Conservation (phyloP, 2,113 vertebrate genomes). For the Cettia cetti region DNA sequence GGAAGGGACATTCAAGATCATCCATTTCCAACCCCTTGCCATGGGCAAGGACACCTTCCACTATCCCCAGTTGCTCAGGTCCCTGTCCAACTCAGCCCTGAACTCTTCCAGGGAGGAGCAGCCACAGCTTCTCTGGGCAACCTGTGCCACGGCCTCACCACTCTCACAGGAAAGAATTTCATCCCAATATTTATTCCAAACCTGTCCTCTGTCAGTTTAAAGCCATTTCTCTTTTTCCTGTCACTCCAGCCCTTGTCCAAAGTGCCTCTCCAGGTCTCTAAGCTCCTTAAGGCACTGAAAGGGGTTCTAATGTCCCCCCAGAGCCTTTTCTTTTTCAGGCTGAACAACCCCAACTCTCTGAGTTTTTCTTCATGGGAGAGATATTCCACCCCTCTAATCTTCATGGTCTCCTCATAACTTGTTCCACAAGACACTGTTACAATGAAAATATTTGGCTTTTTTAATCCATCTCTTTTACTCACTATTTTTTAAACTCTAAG, state of each 20-base stretch:
- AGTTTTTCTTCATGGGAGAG: not conserved
- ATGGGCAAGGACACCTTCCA: not conserved
- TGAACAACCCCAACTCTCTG: not conserved
- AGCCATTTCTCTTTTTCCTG: not conserved
- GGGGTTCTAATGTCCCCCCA: not conserved
- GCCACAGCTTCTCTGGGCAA: not conserved
- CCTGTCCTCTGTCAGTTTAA: not conserved
- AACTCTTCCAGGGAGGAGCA: not conserved
- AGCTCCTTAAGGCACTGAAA: not conserved
- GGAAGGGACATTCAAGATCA: not conserved
- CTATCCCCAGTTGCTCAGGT: rapidly evolving
- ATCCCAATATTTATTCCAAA: not conserved
- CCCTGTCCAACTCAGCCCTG: rapidly evolving
- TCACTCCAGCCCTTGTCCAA: not conserved
- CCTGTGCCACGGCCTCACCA: not conserved
- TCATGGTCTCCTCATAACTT: not conserved
- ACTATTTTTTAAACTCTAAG: not conserved
- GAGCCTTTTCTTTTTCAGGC: not conserved
- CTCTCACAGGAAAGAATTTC: not conserved
- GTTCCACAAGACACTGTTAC: rapidly evolving
- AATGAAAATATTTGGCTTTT: not conserved
- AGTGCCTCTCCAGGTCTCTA: too few species aligned
- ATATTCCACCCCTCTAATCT: not conserved
- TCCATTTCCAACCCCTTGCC: not conserved
- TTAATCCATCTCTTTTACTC: not conserved